Base-by-base conservation (phyloP, 1,140 invertebrate species). In the Nixonia krombeini region DNA sequence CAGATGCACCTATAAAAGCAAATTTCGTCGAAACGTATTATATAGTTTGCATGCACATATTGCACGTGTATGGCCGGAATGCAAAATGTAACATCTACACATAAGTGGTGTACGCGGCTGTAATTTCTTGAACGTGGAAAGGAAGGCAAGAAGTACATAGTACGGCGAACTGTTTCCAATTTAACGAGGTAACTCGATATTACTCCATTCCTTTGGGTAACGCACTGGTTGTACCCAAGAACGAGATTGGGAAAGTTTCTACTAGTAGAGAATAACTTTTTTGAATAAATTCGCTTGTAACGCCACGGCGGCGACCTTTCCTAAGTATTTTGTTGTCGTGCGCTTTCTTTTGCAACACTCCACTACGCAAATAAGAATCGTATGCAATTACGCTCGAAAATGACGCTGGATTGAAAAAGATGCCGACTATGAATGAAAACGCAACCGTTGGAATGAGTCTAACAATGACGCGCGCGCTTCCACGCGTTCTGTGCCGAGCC, bases 151-250 rank as follows among this genome's bases (percentile, higher is more conserved):
- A 66, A 68, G 55, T 61, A 67, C 51, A 51, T 50, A 12, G 21
- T 55, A 66, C 55, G 58, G 57, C 59, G 53, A 72, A 76, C 70
- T 75, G 72, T 75, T 80, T 74, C 73, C 72, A 73, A 76, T 77
- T 77, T 79, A 79, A 80, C 72, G 67, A 78, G 74, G 69, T 79
- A 80, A 79, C 76, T 76, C 70, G 76, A 79, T 78, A 76, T 79
- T 78, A 73, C 62, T 50, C 47, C 52, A 67, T 71, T 64, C 55
- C 50, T 64, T 64, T 59, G 47, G 55, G 50, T 63, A 70, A 71
- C 67, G 63, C 65, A 70, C 52, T 68, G 58, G 50, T 44, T 38
- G 57, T 21, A 31, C 57, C 47, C 50, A 65, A 53, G 69, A 74
- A 78, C 74, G 71, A 78, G 68, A 78, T 80, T 79, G 74, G 67